Base-by-base conservation (phyloP, 2,888 invertebrate species). In the Meandrusa payeni region DNA sequence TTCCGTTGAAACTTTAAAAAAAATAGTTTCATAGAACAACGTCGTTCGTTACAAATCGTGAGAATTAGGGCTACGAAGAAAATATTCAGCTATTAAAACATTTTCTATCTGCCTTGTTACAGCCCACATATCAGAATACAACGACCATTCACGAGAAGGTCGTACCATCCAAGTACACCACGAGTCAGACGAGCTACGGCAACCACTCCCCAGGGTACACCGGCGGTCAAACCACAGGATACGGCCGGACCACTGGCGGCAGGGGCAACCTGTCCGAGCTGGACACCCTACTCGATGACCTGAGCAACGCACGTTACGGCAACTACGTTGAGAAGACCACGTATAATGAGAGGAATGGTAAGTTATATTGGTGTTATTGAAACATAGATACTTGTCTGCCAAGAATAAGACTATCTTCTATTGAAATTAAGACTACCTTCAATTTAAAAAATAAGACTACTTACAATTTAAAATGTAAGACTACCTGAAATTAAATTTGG, bases 281-380 rank as follows among this genome's bases (percentile, higher is more conserved):
- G 69, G 98, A 98, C 76, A 95, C 94, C 7, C 89, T 98, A 38
- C 89, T 98, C 42, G 94, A 97, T 69, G 98, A 98, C 75, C 89
- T 98, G 57, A 97, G 97, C 87, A 94, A 93, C 70, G 94, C 94
- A 0, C 89, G 87, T 43, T 85, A 87, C 39, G 83, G 81, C 1
- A 78, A 78, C 52, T 89, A 83, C 46, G 71, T 62, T 1, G 81
- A 85, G 38, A 83, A 79, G 50, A 59, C 58, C 13, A 48, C 67
- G 1, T 76, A 66, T 36, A 67, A 59, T 41, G 86, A 86, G 20
- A 70, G 71, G 47, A 75, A 58, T 51, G 80, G 86, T 86, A 24
- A 76, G 79, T 66, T 11, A 5, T 9, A n/a, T n/a, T n/a, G n/a
- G n/a, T n/a, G n/a, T n/a, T n/a, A n/a, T n/a, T n/a, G n/a, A n/a